Evolutionary conservation across 2,797 vertebrate species (phyloP).

Genomic region (Myotis planiceps): DNA sequence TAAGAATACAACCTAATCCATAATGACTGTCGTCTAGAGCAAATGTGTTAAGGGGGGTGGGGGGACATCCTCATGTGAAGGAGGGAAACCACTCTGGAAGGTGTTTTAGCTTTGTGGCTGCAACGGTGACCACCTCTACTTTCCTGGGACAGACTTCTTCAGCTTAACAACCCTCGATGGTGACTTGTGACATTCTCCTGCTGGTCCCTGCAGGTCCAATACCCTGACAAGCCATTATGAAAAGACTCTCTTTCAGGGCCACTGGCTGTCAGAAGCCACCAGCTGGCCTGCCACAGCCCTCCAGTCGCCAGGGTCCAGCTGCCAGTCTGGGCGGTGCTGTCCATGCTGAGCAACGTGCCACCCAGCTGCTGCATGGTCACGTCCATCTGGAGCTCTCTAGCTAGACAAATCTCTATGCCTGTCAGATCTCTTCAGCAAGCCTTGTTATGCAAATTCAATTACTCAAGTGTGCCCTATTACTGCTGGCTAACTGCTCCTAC

Average conservation of each 20-base stretch:
- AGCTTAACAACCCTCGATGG: slow-evolving; percentile 85
- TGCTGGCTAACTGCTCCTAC: slow-evolving; percentile 89
- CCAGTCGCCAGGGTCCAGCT: slow-evolving; percentile 92
- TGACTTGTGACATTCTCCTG: slow-evolving; percentile 87
- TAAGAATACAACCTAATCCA: background rate
- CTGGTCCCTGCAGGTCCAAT: slow-evolving; percentile 87
- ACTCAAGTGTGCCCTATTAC: slow-evolving; percentile 93
- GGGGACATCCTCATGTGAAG: slow-evolving; percentile 69
- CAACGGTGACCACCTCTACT: slow-evolving; percentile 67
- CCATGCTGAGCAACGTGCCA: slow-evolving; percentile 92
- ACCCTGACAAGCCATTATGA: slow-evolving; percentile 90
- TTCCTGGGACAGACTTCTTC: slow-evolving; percentile 84
- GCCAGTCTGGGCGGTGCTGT: slow-evolving; percentile 91
- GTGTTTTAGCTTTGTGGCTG: slow-evolving; percentile 59
- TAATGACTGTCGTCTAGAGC: background rate
- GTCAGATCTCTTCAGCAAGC: slow-evolving; percentile 89
- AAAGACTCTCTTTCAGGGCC: slow-evolving; percentile 88
- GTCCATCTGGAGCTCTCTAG: slow-evolving; percentile 96
- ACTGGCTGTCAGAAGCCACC: slow-evolving; percentile 91
- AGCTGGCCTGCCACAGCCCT: slow-evolving; percentile 92
- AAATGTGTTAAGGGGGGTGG: background rate
- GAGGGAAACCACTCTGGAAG: slow-evolving; percentile 67
- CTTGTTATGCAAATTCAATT: slow-evolving; percentile 94
- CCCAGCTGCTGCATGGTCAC: slow-evolving; percentile 96
- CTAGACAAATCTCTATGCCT: slow-evolving; percentile 92